phyloP scores from a whole-genome alignment of 2,797 vertebrate genomes.

The Margarornis squamiger region DNA sequence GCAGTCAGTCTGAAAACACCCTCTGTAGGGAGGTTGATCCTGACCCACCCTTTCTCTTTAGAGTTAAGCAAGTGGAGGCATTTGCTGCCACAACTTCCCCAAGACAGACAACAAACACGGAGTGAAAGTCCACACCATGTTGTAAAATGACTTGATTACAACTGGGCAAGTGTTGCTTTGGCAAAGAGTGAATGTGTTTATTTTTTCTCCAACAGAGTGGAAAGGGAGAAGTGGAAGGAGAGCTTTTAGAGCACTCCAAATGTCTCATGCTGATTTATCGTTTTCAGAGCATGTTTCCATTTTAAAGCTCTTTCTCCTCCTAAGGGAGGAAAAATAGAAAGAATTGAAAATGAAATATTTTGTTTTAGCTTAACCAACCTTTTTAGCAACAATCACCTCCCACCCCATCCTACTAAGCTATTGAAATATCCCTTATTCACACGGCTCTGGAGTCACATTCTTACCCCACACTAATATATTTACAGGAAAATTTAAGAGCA shows the following conservation, averaged over 20 bases:
- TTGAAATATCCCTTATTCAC: background rate
- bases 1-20: background rate
- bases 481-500: constrained; percentile 11
- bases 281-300: background rate
- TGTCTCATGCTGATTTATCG: background rate
- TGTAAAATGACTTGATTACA: constrained; percentile 46
- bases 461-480: background rate
- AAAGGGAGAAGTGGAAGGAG: background rate
- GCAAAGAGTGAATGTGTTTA: constrained; percentile 32
- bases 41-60: background rate
- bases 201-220: background rate
- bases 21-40: background rate
- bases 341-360: constrained; percentile 31
- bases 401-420: background rate
- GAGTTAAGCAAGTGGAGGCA: background rate
- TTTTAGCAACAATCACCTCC: constrained; percentile 12
- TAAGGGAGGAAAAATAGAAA: background rate
- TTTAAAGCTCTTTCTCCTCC: background rate
- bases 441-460: background rate
- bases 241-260: background rate
- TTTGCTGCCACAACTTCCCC: background rate
- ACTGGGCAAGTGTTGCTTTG: constrained; percentile 20
- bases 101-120: background rate
- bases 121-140: background rate
- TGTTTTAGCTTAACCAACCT: background rate